Percentiles rank a stretch among this genome's conserved stretches.
These are phyloP conservation scores for Pyrgus malvae DNA, from an alignment of 2,888 invertebrate genomes.

Conservation along the genomic window DNA sequence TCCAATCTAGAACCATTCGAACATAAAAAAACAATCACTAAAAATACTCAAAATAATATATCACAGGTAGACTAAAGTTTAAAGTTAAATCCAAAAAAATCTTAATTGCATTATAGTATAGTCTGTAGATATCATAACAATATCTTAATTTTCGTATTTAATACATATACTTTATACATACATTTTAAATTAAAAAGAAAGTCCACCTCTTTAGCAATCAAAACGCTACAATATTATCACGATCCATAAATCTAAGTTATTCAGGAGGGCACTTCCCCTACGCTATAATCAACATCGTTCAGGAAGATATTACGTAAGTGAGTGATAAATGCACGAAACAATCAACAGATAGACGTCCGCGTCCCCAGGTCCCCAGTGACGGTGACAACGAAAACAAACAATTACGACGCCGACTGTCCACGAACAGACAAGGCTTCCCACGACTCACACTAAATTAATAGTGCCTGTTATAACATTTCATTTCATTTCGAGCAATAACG, in stretches of 20 bases:
- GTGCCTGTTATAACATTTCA: conserved; percentile 61
- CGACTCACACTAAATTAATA: conserved; percentile 60
- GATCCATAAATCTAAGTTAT: conserved; percentile 44
- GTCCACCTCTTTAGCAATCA: background rate
- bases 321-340: conserved; percentile 28
- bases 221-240: conserved; percentile 33
- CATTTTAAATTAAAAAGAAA: background rate
- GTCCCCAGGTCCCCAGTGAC: conserved; percentile 11
- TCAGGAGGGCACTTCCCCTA: conserved; percentile 37
- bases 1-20: too few relatives aligned
- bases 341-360: conserved; percentile 30
- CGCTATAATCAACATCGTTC: conserved; percentile 36
- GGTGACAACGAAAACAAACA: conserved; percentile 48
- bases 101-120: too few relatives aligned
- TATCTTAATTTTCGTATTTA: conserved; percentile 34
- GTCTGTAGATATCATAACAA: too few relatives aligned
- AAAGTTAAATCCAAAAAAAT: too few relatives aligned
- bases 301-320: conserved; percentile 22
- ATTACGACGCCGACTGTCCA: conserved; percentile 49
- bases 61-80: too few relatives aligned
- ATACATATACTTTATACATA: background rate
- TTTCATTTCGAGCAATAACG: conserved; percentile 54
- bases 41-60: too few relatives aligned
- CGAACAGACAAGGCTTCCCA: conserved; percentile 43
- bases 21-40: too few relatives aligned